These are phyloP conservation scores for Epiblema foenella DNA, from an alignment of 2,888 invertebrate genomes.

Conservation along the genomic window DNA sequence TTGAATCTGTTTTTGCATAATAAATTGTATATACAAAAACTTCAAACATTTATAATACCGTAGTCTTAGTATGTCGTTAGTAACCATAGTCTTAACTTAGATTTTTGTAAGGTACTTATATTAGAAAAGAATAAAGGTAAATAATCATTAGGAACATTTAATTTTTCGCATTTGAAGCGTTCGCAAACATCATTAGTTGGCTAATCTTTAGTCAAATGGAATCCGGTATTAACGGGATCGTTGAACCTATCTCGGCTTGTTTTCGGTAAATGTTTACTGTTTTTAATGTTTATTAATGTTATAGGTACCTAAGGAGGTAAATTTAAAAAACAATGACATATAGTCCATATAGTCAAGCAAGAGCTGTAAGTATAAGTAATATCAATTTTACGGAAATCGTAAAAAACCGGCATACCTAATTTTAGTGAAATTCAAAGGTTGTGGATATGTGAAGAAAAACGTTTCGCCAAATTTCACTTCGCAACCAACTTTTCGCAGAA, in stretches of 20 bases:
- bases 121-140: background rate
- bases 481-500: no score
- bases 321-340: background rate
- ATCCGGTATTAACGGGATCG: slow-evolving; percentile 30
- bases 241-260: slow-evolving; percentile 28
- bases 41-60: no score
- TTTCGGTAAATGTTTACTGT: slow-evolving; percentile 17
- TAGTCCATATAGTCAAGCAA: no score
- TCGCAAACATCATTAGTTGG: slow-evolving; percentile 24
- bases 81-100: no score
- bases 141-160: background rate
- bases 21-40: no score
- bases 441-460: no score
- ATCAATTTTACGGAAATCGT: no score
- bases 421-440: no score
- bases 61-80: background rate
- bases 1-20: no score
- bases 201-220: slow-evolving; percentile 31
- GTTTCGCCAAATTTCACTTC: no score
- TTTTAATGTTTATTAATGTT: background rate
- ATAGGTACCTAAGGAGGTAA: background rate
- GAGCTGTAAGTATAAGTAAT: no score
- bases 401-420: no score
- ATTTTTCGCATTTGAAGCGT: slow-evolving; percentile 3
- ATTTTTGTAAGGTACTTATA: background rate